Conservation (phyloP, 2,888 invertebrate genomes). For the Branchellion lobata region DNA sequence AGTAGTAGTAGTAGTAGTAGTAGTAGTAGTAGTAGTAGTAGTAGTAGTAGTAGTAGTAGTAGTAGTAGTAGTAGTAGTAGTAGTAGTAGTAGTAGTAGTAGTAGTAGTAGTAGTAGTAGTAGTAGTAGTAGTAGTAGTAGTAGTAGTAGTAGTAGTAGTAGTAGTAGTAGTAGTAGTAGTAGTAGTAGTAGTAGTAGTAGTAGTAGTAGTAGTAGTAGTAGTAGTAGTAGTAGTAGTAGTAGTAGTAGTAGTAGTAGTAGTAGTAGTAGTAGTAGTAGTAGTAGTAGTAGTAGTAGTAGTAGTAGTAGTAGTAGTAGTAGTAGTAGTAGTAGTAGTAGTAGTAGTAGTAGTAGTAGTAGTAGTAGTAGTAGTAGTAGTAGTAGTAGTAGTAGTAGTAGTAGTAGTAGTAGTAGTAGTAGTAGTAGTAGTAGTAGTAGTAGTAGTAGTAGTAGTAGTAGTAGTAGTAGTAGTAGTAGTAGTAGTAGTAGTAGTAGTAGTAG, state of each 20-base stretch:
- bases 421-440: conserved; percentile 24
- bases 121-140: conserved; percentile 36
- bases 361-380: conserved; percentile 29
- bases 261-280: conserved; percentile 29
- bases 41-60: conserved; percentile 27
- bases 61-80: conserved; percentile 29
- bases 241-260: conserved; percentile 18
- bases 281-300: conserved; percentile 26
- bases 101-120: conserved; percentile 35
- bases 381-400: conserved; percentile 20
- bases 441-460: conserved; percentile 26
- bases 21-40: conserved; percentile 21
- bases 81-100: conserved; percentile 17
- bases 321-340: conserved; percentile 29
- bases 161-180: conserved; percentile 33
- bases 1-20: conserved; percentile 29
- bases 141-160: conserved; percentile 38
- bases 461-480: conserved; percentile 27
- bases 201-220: not conserved
- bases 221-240: not conserved
- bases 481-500: conserved; percentile 24
- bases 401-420: conserved; percentile 29
- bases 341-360: conserved; percentile 29
- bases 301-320: conserved; percentile 25
- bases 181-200: conserved; percentile 20